Evolutionary conservation across 2,113 vertebrate species (phyloP), one percentile per base, ranked within the genome.

Genomic region (Sorex araneus): DNA sequence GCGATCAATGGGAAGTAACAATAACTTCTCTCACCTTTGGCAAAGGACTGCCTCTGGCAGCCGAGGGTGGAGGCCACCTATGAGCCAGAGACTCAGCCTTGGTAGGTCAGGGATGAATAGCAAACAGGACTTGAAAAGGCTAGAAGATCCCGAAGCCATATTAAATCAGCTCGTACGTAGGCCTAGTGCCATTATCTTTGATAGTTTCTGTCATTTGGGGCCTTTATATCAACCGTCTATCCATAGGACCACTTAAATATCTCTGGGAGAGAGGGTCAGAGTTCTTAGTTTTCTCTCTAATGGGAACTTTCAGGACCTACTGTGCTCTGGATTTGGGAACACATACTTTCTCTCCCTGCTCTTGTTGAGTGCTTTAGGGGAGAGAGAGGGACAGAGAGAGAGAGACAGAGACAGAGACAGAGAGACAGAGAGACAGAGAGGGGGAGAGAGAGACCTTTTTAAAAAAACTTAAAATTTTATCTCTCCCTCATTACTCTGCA

Each of bases 321-420:
- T 60, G 85, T 80, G 25, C 47, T 15, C 92, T 92, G 84, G 80
- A 69, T 71, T 84, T 92, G 74, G 91, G 80, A 92, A 81, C 9
- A 84, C 2, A 27, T 45, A 25, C 15, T 67, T 2, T 63, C 16
- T 87, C 1, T 75, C 57, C 9, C 7, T 0, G 76, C 0, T 2
- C 28, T 23, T 32, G 77, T 64, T 47, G 47, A 50, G 47, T 50
- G 47, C 9, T 50, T 50, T 50, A 9, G 47, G 13, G 9, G 47
- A 50, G 13, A 50, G 47, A 50, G 47, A 50, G 13, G 10, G 47
- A 50, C 6, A 50, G 47, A 50, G 47, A 50, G 47, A 12, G 47
- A 50, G 47, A 50, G 47, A 50, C 2, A 50, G 47, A 50, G 40
- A 40, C 18, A 57, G 47, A 12, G 5, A 50, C 6, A 50, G 5